Percentiles rank a stretch among this genome's conserved stretches.
phyloP scores from a whole-genome alignment of 2,888 invertebrate species.

The Hypercompe scribonia region DNA sequence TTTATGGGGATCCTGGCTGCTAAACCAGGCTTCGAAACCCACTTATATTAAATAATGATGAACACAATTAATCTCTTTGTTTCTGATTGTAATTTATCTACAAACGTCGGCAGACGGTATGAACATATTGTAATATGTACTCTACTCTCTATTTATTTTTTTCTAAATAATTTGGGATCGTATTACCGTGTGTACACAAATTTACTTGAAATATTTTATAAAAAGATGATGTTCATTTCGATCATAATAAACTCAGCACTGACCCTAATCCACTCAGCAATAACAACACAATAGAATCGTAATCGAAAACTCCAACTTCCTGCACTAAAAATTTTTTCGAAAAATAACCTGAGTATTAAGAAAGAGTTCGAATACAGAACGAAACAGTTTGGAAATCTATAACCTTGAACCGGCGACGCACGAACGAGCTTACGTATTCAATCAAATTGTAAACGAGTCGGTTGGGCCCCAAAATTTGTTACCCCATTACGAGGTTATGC shows the following conservation, averaged over 20 bases:
- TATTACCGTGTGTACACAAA: no score
- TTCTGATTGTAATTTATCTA: no score
- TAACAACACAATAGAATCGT: not conserved
- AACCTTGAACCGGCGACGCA: constrained; percentile 45
- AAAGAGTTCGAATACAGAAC: constrained; percentile 9
- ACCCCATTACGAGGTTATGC: constrained; percentile 23
- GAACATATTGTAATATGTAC: no score
- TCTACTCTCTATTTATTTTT: no score
- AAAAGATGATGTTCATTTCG: not conserved
- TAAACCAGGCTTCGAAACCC: no score
- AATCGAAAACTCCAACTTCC: not conserved
- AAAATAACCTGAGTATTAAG: constrained; percentile 1
- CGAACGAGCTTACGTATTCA: constrained; percentile 42
- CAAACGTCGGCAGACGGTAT: no score
- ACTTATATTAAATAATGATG: no score
- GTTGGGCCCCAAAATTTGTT: constrained; percentile 29
- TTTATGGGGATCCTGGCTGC: no score
- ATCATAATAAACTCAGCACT: not conserved
- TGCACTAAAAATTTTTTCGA: not conserved
- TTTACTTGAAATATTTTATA: not conserved
- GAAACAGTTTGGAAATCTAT: constrained; percentile 12
- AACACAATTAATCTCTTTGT: no score
- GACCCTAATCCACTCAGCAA: not conserved
- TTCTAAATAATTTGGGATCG: no score
- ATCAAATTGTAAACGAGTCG: constrained; percentile 47